Evolutionary conservation across 2,113 vertebrate species (phyloP).

Genomic region (Sorex araneus): DNA sequence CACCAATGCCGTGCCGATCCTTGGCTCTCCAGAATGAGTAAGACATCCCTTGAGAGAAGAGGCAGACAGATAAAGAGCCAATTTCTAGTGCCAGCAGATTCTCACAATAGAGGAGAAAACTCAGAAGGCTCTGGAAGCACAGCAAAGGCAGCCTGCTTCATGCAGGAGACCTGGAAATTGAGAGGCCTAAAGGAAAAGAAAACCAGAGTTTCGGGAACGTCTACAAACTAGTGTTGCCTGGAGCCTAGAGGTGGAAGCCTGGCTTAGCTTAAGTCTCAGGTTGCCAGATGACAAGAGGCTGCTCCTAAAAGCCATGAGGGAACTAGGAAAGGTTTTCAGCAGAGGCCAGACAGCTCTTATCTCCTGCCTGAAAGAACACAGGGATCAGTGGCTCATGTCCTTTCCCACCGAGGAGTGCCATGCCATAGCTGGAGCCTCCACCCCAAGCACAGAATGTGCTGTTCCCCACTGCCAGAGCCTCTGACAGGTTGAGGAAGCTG

Average conservation of each 20-base stretch:
- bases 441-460: background rate
- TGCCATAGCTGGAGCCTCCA: background rate
- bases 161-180: slow-evolving; percentile 23
- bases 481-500: background rate
- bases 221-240: background rate
- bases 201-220: background rate
- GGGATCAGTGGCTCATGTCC: background rate
- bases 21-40: background rate
- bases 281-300: background rate
- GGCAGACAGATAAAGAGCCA: background rate
- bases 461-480: background rate
- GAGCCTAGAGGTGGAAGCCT: too few species aligned
- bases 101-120: background rate
- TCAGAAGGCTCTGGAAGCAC: background rate
- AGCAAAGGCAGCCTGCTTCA: background rate
- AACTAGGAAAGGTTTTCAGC: background rate
- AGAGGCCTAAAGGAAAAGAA: background rate
- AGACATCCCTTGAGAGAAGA: background rate
- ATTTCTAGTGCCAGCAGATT: background rate
- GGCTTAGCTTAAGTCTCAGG: background rate
- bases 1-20: background rate
- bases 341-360: background rate
- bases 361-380: background rate
- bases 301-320: too few species aligned
- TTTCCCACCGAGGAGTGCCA: background rate